phyloP scores from a whole-genome alignment of 2,113 vertebrate genomes.

The Lagopus muta region DNA sequence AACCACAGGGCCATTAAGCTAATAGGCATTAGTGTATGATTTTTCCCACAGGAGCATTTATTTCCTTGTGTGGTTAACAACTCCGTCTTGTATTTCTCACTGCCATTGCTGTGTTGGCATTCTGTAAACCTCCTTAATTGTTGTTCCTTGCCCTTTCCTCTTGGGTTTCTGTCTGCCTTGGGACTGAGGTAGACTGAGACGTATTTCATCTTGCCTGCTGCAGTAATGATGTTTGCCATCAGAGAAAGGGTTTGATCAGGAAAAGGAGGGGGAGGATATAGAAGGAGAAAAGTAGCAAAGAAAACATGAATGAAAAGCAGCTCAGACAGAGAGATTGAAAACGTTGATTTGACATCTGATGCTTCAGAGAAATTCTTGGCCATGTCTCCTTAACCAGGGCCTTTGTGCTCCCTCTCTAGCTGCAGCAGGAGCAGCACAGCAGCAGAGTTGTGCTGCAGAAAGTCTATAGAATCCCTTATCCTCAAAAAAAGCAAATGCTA shows the following conservation, averaged over 20 bases:
- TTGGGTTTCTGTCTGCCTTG: constrained; percentile 44
- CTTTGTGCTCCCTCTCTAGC: not conserved
- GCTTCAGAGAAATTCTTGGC: not conserved
- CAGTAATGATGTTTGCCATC: constrained; percentile 45
- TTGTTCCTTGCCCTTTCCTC: constrained; percentile 53
- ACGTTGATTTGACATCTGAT: constrained; percentile 45
- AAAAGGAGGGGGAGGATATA: not conserved
- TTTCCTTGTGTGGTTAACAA: constrained; percentile 69
- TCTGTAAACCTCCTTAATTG: constrained; percentile 53
- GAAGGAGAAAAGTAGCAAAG: not conserved
- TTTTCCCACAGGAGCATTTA: constrained; percentile 69
- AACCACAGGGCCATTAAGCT: constrained; percentile 73
- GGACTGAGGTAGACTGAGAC: not conserved
- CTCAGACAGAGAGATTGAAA: constrained; percentile 31
- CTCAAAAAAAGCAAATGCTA: not conserved
- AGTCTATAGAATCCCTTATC: not conserved
- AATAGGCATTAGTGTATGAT: constrained; percentile 77
- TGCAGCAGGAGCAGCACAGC: not conserved
- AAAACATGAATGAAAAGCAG: constrained; percentile 22
- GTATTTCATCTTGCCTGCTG: constrained; percentile 8
- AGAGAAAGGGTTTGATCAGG: constrained; percentile 16
- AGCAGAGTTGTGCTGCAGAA: not conserved
- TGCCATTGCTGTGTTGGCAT: constrained; percentile 60
- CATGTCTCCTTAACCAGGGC: not conserved
- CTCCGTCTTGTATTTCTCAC: constrained; percentile 65